Evolutionary conservation across 2,113 vertebrate genomes (phyloP).

Genomic region (Nannobrachium achirus): DNA sequence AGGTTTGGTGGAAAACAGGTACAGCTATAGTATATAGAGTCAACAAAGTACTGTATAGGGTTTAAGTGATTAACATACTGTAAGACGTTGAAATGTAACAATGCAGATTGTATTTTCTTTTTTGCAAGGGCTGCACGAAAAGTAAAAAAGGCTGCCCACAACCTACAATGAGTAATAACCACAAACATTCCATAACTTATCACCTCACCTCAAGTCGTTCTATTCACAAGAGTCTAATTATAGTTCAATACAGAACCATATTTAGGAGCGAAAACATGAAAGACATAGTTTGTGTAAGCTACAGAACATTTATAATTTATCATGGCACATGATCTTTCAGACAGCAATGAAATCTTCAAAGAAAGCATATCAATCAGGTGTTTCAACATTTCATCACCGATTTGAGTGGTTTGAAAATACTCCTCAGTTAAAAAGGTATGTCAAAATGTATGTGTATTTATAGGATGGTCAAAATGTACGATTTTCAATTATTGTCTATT

Average conservation of each 20-base stretch:
- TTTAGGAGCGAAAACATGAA: no score
- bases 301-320: conserved; percentile 40
- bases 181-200: not conserved
- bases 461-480: not conserved
- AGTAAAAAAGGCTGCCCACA: no score
- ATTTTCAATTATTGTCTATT: no score
- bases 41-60: no score
- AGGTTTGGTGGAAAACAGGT: no score
- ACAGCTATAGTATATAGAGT: no score
- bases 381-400: conserved; percentile 58
- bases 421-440: conserved; percentile 26
- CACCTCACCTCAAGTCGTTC: not conserved
- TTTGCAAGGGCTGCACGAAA: no score
- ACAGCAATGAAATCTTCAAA: conserved; percentile 51
- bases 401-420: conserved; percentile 28
- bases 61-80: no score
- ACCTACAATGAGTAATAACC: not conserved
- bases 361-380: conserved; percentile 34
- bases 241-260: conserved; percentile 28
- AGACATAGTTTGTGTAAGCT: conserved; percentile 33
- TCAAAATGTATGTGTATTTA: not conserved
- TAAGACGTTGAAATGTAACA: no score
- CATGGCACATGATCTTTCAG: conserved; percentile 21
- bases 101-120: no score
- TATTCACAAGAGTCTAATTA: conserved; percentile 28